Evolutionary conservation across 2,888 invertebrate species (phyloP).

Genomic region (Timema podura): DNA sequence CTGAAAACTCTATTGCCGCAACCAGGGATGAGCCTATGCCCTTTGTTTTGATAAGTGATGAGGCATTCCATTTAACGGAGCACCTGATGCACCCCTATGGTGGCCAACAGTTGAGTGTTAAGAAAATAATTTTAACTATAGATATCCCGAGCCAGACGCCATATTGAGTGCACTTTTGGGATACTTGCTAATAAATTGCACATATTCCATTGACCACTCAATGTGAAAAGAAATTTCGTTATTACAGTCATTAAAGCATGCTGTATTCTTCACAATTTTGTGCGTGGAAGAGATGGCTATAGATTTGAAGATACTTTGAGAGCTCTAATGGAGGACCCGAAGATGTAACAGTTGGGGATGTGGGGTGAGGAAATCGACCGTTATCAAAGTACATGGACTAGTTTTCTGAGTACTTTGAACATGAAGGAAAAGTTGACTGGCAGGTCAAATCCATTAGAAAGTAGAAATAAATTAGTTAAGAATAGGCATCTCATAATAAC

Average conservation of each 20-base stretch:
- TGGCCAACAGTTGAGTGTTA: background rate
- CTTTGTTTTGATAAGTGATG: background rate
- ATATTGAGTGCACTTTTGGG: constrained; percentile 3
- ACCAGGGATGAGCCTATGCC: background rate
- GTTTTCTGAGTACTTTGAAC: background rate
- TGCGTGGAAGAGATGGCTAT: constrained; percentile 1
- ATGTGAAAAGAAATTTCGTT: background rate
- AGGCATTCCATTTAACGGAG: constrained; percentile 1
- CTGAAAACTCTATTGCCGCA: background rate
- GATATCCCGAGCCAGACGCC: background rate
- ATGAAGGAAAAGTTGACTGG: constrained; percentile 5
- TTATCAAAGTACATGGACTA: background rate
- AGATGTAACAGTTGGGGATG: background rate
- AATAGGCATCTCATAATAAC: too few relatives aligned
- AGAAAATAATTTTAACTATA: background rate
- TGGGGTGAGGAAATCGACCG: background rate
- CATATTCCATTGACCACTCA: background rate
- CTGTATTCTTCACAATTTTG: background rate
- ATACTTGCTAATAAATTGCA: constrained; percentile 1
- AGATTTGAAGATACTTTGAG: background rate
- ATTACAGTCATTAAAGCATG: background rate
- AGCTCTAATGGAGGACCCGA: background rate
- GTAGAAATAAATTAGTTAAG: too few relatives aligned
- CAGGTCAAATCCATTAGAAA: background rate
- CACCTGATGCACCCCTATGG: constrained; percentile 9